Evolutionary conservation across 2,888 invertebrate genomes (phyloP).

Genomic region (Diloba caeruleocephala): DNA sequence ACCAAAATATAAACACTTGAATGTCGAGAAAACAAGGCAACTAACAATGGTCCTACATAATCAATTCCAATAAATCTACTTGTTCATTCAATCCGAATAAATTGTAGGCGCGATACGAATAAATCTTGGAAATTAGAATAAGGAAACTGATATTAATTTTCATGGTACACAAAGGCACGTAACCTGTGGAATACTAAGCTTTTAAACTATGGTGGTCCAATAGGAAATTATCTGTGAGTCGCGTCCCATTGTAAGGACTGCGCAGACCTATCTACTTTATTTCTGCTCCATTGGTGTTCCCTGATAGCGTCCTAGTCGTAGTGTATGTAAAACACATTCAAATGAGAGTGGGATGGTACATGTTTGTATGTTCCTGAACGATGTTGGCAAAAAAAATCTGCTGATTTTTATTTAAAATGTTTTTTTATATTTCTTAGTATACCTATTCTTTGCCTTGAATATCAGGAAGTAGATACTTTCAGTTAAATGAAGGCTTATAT

Average conservation of each 20-base stretch:
- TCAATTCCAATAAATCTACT: conserved; percentile 51
- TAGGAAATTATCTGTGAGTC: conserved; percentile 68
- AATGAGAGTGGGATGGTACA: conserved; percentile 66
- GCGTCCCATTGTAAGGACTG: conserved; percentile 64
- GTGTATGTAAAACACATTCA: conserved; percentile 80
- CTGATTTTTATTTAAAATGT: conserved; percentile 23
- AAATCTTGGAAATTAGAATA: conserved; percentile 67
- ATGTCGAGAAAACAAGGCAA: conserved; percentile 33
- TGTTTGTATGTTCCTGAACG: conserved; percentile 36
- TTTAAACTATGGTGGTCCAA: conserved; percentile 69
- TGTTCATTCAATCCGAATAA: conserved; percentile 53
- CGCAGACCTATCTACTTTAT: conserved; percentile 72
- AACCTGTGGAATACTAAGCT: conserved; percentile 66
- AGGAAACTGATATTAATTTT: conserved; percentile 74
- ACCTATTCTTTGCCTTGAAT: no score
- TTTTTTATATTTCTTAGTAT: no score
- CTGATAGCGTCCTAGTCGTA: conserved; percentile 66
- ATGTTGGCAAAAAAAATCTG: conserved; percentile 25
- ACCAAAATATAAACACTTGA: conserved; percentile 48
- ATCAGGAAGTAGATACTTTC: no score
- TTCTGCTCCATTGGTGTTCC: conserved; percentile 64
- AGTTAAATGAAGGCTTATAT: no score
- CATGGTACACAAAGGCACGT: conserved; percentile 67
- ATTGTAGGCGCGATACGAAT: conserved; percentile 55
- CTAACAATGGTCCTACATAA: conserved; percentile 47